Evolutionary conservation across 2,113 vertebrate genomes (phyloP).

Genomic region (Perca flavescens): DNA sequence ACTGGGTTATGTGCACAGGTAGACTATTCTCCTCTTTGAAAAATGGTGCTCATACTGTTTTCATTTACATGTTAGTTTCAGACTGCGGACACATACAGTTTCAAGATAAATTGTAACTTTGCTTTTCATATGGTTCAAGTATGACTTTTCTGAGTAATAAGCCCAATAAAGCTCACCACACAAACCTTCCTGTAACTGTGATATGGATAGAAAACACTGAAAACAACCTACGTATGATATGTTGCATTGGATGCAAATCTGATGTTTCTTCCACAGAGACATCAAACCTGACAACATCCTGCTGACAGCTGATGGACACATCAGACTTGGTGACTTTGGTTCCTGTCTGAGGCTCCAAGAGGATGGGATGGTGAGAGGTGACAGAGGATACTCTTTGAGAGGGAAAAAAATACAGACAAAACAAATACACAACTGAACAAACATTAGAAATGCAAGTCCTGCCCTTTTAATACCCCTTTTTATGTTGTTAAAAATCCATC

Average conservation of each 20-base stretch:
- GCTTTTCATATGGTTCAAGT: not conserved
- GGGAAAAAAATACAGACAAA: not conserved
- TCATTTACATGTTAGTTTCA: not conserved
- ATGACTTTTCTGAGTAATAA: not conserved
- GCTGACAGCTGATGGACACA: slow-evolving; percentile 87
- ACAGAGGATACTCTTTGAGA: not conserved
- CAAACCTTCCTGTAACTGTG: not conserved
- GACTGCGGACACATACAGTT: too few relatives aligned
- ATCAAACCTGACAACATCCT: slow-evolving; percentile 92
- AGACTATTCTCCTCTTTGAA: not conserved
- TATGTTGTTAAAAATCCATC: not conserved
- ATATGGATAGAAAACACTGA: not conserved
- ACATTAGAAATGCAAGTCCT: not conserved
- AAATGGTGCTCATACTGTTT: not conserved
- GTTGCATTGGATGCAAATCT: not conserved
- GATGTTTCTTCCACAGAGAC: slow-evolving; percentile 80
- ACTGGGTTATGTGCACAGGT: slow-evolving; percentile 90
- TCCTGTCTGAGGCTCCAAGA: slow-evolving; percentile 87
- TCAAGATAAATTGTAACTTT: not conserved
- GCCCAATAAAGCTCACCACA: not conserved
- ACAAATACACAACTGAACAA: not conserved
- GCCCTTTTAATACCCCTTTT: not conserved
- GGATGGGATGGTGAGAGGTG: slow-evolving; percentile 85
- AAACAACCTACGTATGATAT: not conserved
- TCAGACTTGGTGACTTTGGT: slow-evolving; percentile 89